A percentile compares a stretch with the other conserved stretches of the same genome.
Conservation (phyloP, 1,140 invertebrate species). For the Hesperophylax magnus region DNA sequence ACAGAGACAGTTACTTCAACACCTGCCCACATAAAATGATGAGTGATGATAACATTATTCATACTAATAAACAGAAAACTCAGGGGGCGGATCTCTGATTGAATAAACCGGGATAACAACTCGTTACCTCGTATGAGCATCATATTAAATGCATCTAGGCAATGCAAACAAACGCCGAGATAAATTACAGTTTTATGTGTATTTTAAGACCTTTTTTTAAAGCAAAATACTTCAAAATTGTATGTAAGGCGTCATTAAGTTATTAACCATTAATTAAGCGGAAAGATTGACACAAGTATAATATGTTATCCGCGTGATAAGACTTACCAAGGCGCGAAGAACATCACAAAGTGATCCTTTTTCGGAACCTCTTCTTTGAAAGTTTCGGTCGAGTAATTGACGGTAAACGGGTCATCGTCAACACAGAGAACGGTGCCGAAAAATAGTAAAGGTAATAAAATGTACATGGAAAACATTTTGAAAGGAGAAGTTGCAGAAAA, state of each 20-base stretch:
- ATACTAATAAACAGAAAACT: not conserved
- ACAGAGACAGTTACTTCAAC: too few species aligned
- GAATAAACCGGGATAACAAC: not conserved
- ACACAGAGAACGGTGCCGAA: conserved; percentile 32
- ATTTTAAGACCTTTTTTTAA: too few species aligned
- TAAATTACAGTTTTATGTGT: too few species aligned
- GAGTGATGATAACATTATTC: too few species aligned
- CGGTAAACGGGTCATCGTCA: conserved; percentile 32
- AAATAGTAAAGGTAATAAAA: conserved; percentile 25
- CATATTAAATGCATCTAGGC: not conserved
- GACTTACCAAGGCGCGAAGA: conserved; percentile 81
- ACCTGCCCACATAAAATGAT: too few species aligned
- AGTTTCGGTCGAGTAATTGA: conserved; percentile 64
- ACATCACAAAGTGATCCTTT: conserved; percentile 83
- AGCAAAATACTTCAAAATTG: too few species aligned
- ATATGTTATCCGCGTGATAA: conserved; percentile 4
- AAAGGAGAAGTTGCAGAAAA: conserved; percentile 27
- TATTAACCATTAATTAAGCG: too few species aligned
- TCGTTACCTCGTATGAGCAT: not conserved
- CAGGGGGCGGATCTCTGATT: not conserved
- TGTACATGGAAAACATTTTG: conserved; percentile 26
- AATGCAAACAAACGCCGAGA: too few species aligned
- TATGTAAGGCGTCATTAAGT: too few species aligned
- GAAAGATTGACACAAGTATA: too few species aligned
- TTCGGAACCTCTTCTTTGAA: conserved; percentile 73